phyloP scores from a whole-genome alignment of 2,888 invertebrate species.

The Fragum whitleyi region DNA sequence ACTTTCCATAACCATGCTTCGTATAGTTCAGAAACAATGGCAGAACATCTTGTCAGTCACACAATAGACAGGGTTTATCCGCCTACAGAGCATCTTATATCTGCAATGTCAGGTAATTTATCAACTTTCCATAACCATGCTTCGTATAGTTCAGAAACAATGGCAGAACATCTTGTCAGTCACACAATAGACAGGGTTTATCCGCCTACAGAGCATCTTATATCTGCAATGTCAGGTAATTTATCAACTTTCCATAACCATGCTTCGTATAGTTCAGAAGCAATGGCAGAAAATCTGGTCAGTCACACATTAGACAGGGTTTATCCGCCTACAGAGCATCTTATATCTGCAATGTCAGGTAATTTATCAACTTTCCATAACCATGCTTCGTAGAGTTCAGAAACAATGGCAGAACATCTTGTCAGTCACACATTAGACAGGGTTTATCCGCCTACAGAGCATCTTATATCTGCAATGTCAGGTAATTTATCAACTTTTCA shows the following conservation, averaged over 20 bases:
- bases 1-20: conserved; percentile 2
- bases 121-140: neutral
- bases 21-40: conserved; percentile 1
- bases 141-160: too few species aligned
- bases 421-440: conserved; percentile 9
- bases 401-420: conserved; percentile 1
- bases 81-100: conserved; percentile 2
- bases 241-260: neutral
- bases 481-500: neutral
- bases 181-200: neutral
- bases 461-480: conserved; percentile 5
- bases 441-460: neutral
- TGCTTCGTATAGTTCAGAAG: too few species aligned
- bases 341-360: conserved; percentile 5
- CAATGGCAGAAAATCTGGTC: conserved; percentile 1
- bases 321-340: conserved; percentile 7
- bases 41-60: neutral
- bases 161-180: neutral
- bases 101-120: neutral
- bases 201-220: conserved; percentile 8
- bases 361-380: neutral
- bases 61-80: conserved; percentile 2
- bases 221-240: conserved; percentile 5
- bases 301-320: neutral
- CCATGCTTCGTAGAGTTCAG: neutral